phyloP scores from a whole-genome alignment of 2,888 invertebrate genomes.

The Brachypalpus laphriformis region DNA sequence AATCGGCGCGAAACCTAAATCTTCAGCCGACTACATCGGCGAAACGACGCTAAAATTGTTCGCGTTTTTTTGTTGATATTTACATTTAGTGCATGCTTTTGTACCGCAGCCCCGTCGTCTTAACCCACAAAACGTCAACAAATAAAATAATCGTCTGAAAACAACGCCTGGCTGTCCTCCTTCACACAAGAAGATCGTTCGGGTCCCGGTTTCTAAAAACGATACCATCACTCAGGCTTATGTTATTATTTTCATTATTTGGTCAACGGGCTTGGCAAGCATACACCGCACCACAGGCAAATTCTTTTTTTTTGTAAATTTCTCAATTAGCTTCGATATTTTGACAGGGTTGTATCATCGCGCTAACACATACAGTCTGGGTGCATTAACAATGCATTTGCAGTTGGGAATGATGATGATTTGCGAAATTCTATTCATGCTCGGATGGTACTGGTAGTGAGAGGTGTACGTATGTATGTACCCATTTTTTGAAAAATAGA shows the following conservation, averaged over 20 bases:
- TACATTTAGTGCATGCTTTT: slow-evolving; percentile 30
- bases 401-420: not conserved
- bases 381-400: slow-evolving; percentile 20
- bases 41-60: slow-evolving; percentile 21
- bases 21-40: not conserved
- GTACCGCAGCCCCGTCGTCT: not conserved
- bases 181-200: not conserved
- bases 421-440: slow-evolving; percentile 23
- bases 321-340: slow-evolving; percentile 62
- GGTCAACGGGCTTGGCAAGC: slow-evolving; percentile 36
- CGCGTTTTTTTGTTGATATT: slow-evolving; percentile 44
- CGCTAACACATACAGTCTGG: not conserved
- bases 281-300: not conserved
- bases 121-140: slow-evolving; percentile 16
- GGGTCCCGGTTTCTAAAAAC: slow-evolving; percentile 16
- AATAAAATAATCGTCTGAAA: slow-evolving; percentile 44
- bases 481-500: not conserved
- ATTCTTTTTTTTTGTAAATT: slow-evolving; percentile 31
- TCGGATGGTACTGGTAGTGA: too few species aligned
- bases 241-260: slow-evolving; percentile 50
- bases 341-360: slow-evolving; percentile 48
- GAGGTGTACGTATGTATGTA: not conserved
- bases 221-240: slow-evolving; percentile 47
- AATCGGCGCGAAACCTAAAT: not conserved
- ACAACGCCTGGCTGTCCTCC: slow-evolving; percentile 2